Conservation (phyloP, 1,140 invertebrate genomes). For the Pseudobourletiella spinata region DNA sequence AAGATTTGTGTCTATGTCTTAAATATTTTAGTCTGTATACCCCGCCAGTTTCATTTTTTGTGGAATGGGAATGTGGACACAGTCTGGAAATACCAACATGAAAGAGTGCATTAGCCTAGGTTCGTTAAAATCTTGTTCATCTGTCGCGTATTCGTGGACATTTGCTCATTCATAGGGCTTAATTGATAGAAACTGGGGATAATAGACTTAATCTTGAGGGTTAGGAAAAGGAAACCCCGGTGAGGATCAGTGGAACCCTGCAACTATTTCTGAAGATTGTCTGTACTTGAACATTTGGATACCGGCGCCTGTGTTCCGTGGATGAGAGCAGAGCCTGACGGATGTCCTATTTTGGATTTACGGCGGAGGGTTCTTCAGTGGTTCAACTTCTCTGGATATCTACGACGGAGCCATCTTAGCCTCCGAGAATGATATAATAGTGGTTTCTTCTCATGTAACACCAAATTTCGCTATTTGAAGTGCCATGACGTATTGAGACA, state of each 20-base stretch:
- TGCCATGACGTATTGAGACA: constrained; percentile 72
- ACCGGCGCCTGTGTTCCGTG: constrained; percentile 51
- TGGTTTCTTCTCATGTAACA: constrained; percentile 53
- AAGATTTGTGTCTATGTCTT: no score
- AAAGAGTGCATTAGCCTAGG: no score
- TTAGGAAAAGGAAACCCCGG: constrained; percentile 52
- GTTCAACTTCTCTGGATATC: constrained; percentile 78
- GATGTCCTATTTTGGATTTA: constrained; percentile 75
- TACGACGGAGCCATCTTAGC: constrained; percentile 80
- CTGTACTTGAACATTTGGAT: constrained; percentile 89
- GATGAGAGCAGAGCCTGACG: constrained; percentile 23
- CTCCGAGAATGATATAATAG: constrained; percentile 69
- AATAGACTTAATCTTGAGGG: no score
- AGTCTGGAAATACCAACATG: no score
- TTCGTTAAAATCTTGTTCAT: no score
- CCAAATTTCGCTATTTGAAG: not conserved
- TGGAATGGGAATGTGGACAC: no score
- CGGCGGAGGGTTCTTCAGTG: constrained; percentile 76
- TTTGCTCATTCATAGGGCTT: no score
- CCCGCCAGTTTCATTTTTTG: no score
- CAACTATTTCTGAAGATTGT: constrained; percentile 86
- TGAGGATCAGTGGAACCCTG: constrained; percentile 90
- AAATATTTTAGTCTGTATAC: no score
- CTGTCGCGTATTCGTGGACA: no score
- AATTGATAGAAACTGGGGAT: no score